Evolutionary conservation across 1,140 invertebrate genomes (phyloP).

Genomic region (Macrostomum lignano): DNA sequence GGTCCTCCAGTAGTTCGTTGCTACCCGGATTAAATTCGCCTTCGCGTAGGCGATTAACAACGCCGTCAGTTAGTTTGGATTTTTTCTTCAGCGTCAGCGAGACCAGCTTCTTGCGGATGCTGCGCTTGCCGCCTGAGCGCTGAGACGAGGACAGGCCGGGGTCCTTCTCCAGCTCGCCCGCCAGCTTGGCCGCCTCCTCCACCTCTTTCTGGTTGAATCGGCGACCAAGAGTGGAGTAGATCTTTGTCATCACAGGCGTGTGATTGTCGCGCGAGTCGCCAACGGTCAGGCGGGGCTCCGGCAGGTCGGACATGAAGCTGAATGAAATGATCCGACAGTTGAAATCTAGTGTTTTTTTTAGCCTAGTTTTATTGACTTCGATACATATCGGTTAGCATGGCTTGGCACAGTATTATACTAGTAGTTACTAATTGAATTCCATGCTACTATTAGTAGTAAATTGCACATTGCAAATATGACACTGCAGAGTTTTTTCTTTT

Average conservation of each 20-base stretch:
- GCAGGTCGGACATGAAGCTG: slow-evolving; percentile 88
- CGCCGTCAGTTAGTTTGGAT: slow-evolving; percentile 82
- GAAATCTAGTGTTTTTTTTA: too few relatives aligned
- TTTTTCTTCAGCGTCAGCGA: slow-evolving; percentile 79
- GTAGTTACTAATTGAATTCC: too few relatives aligned
- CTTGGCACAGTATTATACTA: too few relatives aligned
- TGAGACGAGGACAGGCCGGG: too few relatives aligned
- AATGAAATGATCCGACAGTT: too few relatives aligned
- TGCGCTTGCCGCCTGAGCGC: too few relatives aligned
- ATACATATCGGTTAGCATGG: too few relatives aligned
- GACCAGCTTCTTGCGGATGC: slow-evolving; percentile 57
- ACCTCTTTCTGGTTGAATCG: slow-evolving; percentile 82
- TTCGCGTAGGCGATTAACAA: slow-evolving; percentile 25
- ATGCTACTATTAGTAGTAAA: too few relatives aligned
- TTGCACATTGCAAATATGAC: too few relatives aligned
- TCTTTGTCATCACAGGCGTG: slow-evolving; percentile 91
- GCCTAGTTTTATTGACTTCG: too few relatives aligned
- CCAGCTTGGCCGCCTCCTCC: slow-evolving; percentile 56
- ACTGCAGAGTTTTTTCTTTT: too few relatives aligned
- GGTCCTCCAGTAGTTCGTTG: slow-evolving; percentile 72
- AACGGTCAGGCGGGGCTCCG: slow-evolving; percentile 42
- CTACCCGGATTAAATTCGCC: slow-evolving; percentile 11
- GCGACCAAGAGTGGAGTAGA: slow-evolving; percentile 72
- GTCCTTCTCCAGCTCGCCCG: slow-evolving; percentile 6
- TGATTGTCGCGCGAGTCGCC: slow-evolving; percentile 27